These are phyloP conservation scores for Drosophila nigritarsus DNA, from an alignment of 2,888 invertebrate genomes.

Conservation along the genomic window DNA sequence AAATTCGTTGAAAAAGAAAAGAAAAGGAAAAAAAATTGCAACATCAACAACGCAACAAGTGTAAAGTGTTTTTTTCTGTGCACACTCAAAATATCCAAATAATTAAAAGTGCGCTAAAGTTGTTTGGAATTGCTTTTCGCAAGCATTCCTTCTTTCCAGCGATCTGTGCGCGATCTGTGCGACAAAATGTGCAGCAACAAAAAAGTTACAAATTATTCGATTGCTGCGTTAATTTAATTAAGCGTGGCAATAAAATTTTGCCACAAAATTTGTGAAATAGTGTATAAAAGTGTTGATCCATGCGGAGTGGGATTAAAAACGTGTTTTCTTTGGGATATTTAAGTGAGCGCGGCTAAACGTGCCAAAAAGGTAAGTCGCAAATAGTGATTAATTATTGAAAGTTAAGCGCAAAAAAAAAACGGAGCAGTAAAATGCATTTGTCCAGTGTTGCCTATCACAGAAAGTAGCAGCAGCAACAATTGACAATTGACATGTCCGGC, in stretches of 20 bases:
- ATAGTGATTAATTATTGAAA: constrained; percentile 47
- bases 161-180: constrained; percentile 42
- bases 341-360: constrained; percentile 42
- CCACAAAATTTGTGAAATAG: constrained; percentile 12
- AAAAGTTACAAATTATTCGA: constrained; percentile 53
- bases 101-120: constrained; percentile 17
- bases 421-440: constrained; percentile 34
- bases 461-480: constrained; percentile 51
- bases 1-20: constrained; percentile 56
- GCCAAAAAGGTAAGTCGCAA: constrained; percentile 46
- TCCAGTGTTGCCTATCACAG: constrained; percentile 25
- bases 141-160: constrained; percentile 21
- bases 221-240: constrained; percentile 67
- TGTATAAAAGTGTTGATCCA: constrained; percentile 20
- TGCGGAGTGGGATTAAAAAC: constrained; percentile 42
- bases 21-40: constrained; percentile 53
- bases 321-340: constrained; percentile 43
- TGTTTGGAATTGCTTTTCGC: constrained; percentile 19
- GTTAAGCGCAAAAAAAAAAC: constrained; percentile 32
- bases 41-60: constrained; percentile 57
- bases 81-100: constrained; percentile 24
- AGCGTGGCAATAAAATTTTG: constrained; percentile 45
- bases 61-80: constrained; percentile 39
- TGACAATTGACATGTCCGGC: constrained; percentile 76
- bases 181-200: constrained; percentile 51